Percentiles rank a stretch among this genome's conserved stretches.
Conservation (phyloP, 2,888 invertebrate genomes). For the Baronia brevicornis region DNA sequence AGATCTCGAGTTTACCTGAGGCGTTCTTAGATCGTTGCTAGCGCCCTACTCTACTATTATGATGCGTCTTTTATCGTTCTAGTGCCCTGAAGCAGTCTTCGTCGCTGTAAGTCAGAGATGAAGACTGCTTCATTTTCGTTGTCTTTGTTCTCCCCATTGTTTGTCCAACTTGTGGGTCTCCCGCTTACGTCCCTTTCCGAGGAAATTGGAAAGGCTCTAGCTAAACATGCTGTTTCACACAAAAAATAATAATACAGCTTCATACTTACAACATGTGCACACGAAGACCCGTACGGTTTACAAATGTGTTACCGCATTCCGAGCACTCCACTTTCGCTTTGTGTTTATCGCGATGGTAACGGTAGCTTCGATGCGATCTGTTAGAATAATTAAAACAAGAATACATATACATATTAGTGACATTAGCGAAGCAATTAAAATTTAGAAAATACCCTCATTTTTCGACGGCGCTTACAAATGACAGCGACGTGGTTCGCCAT, state of each 20-base stretch:
- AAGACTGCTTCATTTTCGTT: not conserved
- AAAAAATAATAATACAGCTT: not conserved
- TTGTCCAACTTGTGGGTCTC: slow-evolving; percentile 25
- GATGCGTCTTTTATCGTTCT: too few species aligned
- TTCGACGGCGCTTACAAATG: not conserved
- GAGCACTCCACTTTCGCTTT: slow-evolving; percentile 37
- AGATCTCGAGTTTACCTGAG: too few species aligned
- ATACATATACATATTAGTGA: not conserved
- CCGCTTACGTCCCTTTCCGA: slow-evolving; percentile 8
- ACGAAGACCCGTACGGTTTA: slow-evolving; percentile 36
- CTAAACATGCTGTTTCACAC: too few species aligned
- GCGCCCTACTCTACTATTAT: too few species aligned
- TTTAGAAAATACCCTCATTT: not conserved
- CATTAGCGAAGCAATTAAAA: not conserved
- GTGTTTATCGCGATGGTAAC: slow-evolving; percentile 53
- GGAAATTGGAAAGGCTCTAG: slow-evolving; percentile 41
- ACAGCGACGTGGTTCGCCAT: too few species aligned
- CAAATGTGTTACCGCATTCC: slow-evolving; percentile 43
- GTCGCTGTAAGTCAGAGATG: slow-evolving; percentile 1
- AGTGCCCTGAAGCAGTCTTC: too few species aligned
- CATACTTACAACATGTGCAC: slow-evolving; percentile 50
- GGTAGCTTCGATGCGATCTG: slow-evolving; percentile 43
- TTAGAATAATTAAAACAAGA: not conserved
- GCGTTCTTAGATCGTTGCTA: too few species aligned
- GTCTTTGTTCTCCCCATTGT: not conserved